Conservation (phyloP, 1,140 invertebrate genomes). For the Penaeus japonicus region DNA sequence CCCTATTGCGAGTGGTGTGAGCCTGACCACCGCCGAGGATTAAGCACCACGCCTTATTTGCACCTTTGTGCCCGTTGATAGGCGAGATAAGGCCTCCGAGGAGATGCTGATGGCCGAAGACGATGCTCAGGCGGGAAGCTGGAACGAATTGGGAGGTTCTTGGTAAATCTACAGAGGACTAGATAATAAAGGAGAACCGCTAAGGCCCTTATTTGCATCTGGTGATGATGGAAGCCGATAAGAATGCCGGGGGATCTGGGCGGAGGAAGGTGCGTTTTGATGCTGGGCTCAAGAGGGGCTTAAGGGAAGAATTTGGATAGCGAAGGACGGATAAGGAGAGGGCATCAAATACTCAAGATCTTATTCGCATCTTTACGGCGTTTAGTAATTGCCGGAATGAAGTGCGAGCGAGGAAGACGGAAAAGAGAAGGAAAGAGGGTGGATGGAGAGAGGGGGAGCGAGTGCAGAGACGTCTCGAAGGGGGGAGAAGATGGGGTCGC, state of each 20-base stretch:
- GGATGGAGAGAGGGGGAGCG: background rate
- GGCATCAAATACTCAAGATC: slow-evolving; percentile 23
- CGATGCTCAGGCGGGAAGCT: slow-evolving; percentile 51
- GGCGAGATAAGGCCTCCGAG: slow-evolving; percentile 43
- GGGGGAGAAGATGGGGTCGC: no score
- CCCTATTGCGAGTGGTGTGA: background rate
- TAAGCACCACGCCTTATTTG: slow-evolving; percentile 51
- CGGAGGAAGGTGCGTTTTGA: slow-evolving; percentile 15
- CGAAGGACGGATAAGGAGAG: no score
- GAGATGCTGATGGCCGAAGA: slow-evolving; percentile 37
- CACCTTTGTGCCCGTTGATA: slow-evolving; percentile 43
- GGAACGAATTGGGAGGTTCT: slow-evolving; percentile 49
- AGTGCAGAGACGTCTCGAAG: no score
- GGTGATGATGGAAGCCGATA: slow-evolving; percentile 50
- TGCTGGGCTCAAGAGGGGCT: slow-evolving; percentile 14
- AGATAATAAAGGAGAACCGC: slow-evolving; percentile 53
- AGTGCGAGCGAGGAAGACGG: background rate
- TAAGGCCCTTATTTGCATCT: slow-evolving; percentile 52
- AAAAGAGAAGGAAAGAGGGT: background rate
- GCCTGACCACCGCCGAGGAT: slow-evolving; percentile 32
- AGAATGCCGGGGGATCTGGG: slow-evolving; percentile 41
- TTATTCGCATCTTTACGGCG: slow-evolving; percentile 30
- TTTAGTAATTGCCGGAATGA: background rate
- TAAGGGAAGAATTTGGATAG: background rate
- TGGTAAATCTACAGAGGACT: slow-evolving; percentile 18